Evolutionary conservation across 1,140 invertebrate genomes (phyloP), one percentile per base, ranked within the genome.

Genomic region (Drosophila rhopaloa): DNA sequence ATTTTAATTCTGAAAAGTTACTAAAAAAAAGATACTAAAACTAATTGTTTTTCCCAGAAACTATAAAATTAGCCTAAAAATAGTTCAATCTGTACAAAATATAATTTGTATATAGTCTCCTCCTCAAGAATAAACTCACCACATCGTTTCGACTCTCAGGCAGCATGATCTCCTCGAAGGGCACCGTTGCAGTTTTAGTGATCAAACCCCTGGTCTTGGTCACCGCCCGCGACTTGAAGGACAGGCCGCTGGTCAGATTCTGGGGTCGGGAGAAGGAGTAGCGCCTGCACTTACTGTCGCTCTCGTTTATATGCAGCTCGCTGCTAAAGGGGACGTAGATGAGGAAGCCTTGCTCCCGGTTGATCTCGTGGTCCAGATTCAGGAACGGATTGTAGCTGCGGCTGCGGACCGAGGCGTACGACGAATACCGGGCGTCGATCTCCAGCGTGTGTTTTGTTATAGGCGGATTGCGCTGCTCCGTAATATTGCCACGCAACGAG

Each of bases 361-460:
- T 94, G 48, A 94, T 94, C 43, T 93, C 93, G 66, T 94, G 94
- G 93, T 94, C 95, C 35, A 93, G 81, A 79, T 95, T 94, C 6
- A 92, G 90, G 32, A 95, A 89, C 0, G 94, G 94, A 91, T 95
- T 95, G 60, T 94, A 95, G 76, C 92, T 93, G 72, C 93, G 93
- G 53, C 94, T 93, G 16, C 90, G 92, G 71, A 94, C 93, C 13
- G 93, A 93, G 5, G 94, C 93, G 80, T 94, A 94, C 72, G 94
- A 93, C 7, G 94, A 94, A 79, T 94, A 94, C 24, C 94, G 93
- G 6, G 94, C 92, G 81, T 95, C 94, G 29, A 95, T 91, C 75
- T 95, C 94, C 72, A 94, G 93, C 38, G 94, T 94, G 50, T 94
- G 93, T 74, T 93, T 93, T 46, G 79, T 92, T 3, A 89, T 67